Conservation (phyloP, 2,797 vertebrate genomes). For the Sciaenops ocellatus region DNA sequence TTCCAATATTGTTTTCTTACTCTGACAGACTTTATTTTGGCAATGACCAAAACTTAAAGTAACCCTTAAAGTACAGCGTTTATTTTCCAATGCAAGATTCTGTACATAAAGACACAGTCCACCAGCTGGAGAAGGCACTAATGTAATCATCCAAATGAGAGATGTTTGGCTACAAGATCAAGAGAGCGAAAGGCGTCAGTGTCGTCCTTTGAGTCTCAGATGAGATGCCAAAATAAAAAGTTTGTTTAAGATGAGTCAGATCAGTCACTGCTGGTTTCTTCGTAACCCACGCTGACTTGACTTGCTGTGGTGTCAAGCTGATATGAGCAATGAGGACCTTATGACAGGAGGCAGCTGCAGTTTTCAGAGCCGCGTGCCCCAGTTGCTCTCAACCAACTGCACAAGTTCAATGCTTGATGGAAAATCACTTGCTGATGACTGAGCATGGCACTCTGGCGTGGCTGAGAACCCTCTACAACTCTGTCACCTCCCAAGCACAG, state of each 20-base stretch:
- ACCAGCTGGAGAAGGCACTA: background rate
- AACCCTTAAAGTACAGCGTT: background rate
- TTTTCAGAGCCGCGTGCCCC: constrained; percentile 13
- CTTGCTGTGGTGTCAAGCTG: constrained; percentile 1
- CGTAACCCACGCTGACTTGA: constrained; percentile 5
- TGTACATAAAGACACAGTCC: background rate
- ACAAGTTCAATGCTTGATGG: constrained; percentile 20
- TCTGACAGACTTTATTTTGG: background rate
- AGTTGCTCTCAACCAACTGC: constrained; percentile 24
- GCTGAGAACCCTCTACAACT: background rate
- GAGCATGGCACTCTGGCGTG: background rate
- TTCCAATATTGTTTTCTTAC: background rate
- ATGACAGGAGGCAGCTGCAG: constrained; percentile 26
- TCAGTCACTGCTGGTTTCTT: constrained; percentile 3
- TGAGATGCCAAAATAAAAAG: constrained; percentile 19
- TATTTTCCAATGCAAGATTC: too few species aligned
- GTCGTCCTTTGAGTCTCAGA: constrained; percentile 7
- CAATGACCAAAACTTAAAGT: background rate
- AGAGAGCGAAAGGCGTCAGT: constrained; percentile 9
- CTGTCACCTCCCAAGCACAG: background rate
- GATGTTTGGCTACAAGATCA: constrained; percentile 15
- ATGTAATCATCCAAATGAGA: constrained; percentile 27
- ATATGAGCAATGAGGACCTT: constrained; percentile 11
- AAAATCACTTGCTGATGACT: constrained; percentile 22
- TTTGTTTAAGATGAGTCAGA: constrained; percentile 13